Evolutionary conservation across 2,888 invertebrate genomes (phyloP), one percentile per base, ranked within the genome.

Genomic region (Protonemura montana): DNA sequence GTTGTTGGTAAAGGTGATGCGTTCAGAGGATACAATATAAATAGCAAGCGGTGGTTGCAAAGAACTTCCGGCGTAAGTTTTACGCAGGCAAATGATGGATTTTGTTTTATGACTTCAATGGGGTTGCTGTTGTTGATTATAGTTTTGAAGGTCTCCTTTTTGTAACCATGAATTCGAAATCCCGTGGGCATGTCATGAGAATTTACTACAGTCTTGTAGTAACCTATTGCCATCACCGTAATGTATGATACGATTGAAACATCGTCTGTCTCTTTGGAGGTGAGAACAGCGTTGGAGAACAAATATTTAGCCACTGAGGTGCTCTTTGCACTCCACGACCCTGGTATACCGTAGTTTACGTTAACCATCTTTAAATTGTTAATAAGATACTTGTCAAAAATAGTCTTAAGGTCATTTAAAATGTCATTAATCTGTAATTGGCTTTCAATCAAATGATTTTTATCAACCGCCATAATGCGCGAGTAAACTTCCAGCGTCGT

Each of bases 231-330:
- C 2, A 21, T 2, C 7, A 78, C 78, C 1, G 78, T 27, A 25
- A 78, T 28, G 26, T 78, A 5, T 27, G 78, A 25, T 0, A n/a
- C 16, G 26, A 78, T 5, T 1, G 78, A 7, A 0, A 27, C 78
- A 16, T 28, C 78, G 13, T 2, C 5, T 5, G 25, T n/a, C 6
- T 26, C 27, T 3, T 13, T n/a, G 2, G 78, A 10, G 7, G 26
- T 0, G 78, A 78, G 78, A 0, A 28, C 78, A 16, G 78, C 78
- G 78, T 78, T 78, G 28, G 78, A 78, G 27, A 78, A 78, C 26
- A 78, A n/a, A 26, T 78, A 25, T 26, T 78, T 13, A 2, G 28
- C 2, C 5, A 27, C 26, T 26, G 13, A 10, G 0, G 78, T 6
- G 28, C 78, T 27, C 28, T 28, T 78, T 0, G 27, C 78, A 10